These are phyloP conservation scores for Lepidostoma basale DNA, from an alignment of 1,140 invertebrate species.

Conservation along the genomic window DNA sequence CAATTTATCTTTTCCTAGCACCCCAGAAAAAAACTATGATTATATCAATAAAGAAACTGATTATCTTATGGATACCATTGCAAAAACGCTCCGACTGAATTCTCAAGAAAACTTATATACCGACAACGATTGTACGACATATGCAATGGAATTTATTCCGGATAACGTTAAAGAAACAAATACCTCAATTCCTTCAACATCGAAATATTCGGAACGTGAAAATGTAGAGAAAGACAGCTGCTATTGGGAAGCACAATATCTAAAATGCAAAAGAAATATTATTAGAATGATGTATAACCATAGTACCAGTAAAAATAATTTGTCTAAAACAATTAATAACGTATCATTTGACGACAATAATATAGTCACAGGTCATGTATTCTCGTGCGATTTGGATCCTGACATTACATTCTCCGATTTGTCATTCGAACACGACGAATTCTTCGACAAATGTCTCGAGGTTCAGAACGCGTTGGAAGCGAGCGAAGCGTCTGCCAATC, in stretches of 20 bases:
- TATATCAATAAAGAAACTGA: slow-evolving; percentile 3
- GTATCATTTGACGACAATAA: too few species aligned
- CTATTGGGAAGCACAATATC: slow-evolving; percentile 15
- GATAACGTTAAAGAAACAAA: not conserved
- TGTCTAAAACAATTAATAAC: too few species aligned
- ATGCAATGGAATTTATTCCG: not conserved
- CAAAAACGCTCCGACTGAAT: slow-evolving; percentile 1
- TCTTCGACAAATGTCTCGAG: too few species aligned
- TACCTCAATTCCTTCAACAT: not conserved
- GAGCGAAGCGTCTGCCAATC: too few species aligned
- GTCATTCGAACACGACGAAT: too few species aligned
- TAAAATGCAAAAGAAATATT: not conserved
- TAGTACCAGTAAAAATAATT: too few species aligned
- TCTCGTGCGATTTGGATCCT: too few species aligned
- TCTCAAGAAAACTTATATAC: not conserved
- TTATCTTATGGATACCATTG: slow-evolving; percentile 18
- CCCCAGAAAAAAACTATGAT: not conserved
- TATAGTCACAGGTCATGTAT: too few species aligned
- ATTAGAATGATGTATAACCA: slow-evolving; percentile 6
- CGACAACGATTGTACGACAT: not conserved
- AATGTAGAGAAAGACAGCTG: not conserved
- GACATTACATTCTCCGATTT: too few species aligned
- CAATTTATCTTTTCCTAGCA: slow-evolving; percentile 3
- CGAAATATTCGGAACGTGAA: not conserved
- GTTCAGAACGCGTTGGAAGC: too few species aligned